Evolutionary conservation across 2,113 vertebrate genomes (phyloP).

Genomic region (Onychorhynchus coronatus): DNA sequence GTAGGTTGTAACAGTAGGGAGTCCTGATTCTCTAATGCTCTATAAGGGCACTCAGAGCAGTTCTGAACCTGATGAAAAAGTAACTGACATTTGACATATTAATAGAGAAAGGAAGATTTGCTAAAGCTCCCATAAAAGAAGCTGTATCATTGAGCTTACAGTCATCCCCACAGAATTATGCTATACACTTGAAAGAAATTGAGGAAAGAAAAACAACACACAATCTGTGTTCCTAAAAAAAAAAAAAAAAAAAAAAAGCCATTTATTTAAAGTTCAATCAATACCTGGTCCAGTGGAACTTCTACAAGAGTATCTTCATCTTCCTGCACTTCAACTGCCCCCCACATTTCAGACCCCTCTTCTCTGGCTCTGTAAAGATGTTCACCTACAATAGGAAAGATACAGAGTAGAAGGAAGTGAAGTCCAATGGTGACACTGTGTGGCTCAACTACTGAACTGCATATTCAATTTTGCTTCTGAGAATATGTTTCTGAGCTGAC

Average conservation of each 20-base stretch:
- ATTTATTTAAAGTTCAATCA: not conserved
- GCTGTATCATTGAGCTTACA: not conserved
- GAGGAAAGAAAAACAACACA: not conserved
- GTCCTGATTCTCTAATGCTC: not conserved
- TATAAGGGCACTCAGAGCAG: not conserved
- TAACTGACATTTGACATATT: not conserved
- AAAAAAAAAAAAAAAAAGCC: not conserved
- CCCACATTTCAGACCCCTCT: slow-evolving; percentile 69
- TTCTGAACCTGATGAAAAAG: not conserved
- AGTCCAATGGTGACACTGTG: slow-evolving; percentile 79
- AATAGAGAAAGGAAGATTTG: not conserved
- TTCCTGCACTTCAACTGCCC: slow-evolving; percentile 76
- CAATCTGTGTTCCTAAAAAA: not conserved
- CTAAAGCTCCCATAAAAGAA: not conserved
- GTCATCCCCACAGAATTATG: not conserved
- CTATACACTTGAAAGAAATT: not conserved
- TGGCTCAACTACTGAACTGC: slow-evolving; percentile 72
- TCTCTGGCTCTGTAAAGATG: slow-evolving; percentile 76
- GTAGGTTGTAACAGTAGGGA: not conserved
- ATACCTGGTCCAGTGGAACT: slow-evolving; percentile 81
- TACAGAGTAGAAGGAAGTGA: slow-evolving; percentile 4
- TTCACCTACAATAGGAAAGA: slow-evolving; percentile 70
- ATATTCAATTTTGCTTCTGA: not conserved
- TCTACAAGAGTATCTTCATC: slow-evolving; percentile 75
- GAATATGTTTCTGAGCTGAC: not conserved